Conservation (phyloP, 2,797 vertebrate genomes). For the Cetoscarus ocellatus region DNA sequence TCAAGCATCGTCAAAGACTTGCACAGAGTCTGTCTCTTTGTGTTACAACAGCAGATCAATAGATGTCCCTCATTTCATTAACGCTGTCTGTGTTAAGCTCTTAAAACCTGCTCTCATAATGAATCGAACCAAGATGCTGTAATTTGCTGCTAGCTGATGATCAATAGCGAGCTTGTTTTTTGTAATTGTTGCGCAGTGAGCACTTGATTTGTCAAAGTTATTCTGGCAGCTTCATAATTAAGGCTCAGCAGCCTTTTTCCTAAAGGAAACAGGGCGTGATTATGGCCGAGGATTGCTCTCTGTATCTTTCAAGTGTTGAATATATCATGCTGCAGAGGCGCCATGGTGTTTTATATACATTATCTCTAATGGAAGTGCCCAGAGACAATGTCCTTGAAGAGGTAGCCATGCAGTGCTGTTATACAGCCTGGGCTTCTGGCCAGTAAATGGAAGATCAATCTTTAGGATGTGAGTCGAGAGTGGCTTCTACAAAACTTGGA, state of each 20-base stretch:
- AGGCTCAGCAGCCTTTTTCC: slow-evolving; percentile 43
- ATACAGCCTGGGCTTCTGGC: slow-evolving; percentile 64
- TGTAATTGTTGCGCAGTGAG: slow-evolving; percentile 58
- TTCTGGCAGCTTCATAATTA: slow-evolving; percentile 60
- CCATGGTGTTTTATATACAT: slow-evolving; percentile 60
- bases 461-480: slow-evolving; percentile 63
- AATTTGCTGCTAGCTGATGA: slow-evolving; percentile 76
- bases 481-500: slow-evolving; percentile 54
- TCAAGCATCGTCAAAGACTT: slow-evolving; percentile 51
- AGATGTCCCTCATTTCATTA: slow-evolving; percentile 81
- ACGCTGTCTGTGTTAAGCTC: slow-evolving; percentile 66
- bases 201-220: slow-evolving; percentile 51
- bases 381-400: slow-evolving; percentile 77
- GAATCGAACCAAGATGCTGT: slow-evolving; percentile 60
- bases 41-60: slow-evolving; percentile 74
- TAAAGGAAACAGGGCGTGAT: slow-evolving; percentile 32
- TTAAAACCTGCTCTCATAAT: slow-evolving; percentile 68
- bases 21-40: slow-evolving; percentile 44
- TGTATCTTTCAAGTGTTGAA: slow-evolving; percentile 46
- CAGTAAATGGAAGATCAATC: slow-evolving; percentile 77
- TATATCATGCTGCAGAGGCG: slow-evolving; percentile 35
- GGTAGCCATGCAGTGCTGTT: slow-evolving; percentile 64
- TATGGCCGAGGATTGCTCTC: slow-evolving; percentile 28
- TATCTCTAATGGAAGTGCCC: slow-evolving; percentile 69
- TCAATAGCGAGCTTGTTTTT: slow-evolving; percentile 75